These are phyloP conservation scores for Corythornis vintsioides DNA, from an alignment of 2,113 vertebrate genomes.

Conservation along the genomic window DNA sequence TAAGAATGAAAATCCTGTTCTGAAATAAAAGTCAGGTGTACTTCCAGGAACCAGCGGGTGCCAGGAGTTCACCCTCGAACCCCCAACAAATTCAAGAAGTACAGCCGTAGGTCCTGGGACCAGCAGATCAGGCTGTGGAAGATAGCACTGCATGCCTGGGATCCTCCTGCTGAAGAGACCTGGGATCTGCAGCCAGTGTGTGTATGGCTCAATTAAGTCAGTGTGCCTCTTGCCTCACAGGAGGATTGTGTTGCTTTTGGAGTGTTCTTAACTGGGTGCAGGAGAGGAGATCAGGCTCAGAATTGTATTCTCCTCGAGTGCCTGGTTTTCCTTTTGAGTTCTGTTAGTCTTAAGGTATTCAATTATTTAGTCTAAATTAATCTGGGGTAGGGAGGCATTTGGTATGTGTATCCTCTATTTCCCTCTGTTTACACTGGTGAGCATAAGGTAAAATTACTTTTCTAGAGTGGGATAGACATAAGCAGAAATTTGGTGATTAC, in stretches of 20 bases:
- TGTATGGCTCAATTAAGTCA: constrained; percentile 28
- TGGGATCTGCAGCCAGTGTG: constrained; percentile 84
- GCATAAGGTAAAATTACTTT: not conserved
- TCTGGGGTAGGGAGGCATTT: not conserved
- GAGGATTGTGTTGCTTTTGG: not conserved
- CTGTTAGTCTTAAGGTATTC: not conserved
- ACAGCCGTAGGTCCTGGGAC: constrained; percentile 97
- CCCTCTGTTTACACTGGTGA: not conserved
- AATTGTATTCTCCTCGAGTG: not conserved
- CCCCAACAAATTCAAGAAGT: constrained; percentile 97
- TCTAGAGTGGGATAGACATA: not conserved
- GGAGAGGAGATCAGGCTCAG: not conserved
- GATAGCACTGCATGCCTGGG: constrained; percentile 94
- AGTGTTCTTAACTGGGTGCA: not conserved
- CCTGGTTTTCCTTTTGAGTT: not conserved
- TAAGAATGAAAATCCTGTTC: not conserved
- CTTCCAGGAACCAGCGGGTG: constrained; percentile 84
- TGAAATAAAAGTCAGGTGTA: not conserved
- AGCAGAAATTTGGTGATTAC: not conserved
- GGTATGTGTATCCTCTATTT: not conserved
- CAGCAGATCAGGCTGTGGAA: constrained; percentile 97
- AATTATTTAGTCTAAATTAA: not conserved
- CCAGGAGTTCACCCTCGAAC: constrained; percentile 91
- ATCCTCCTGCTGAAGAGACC: constrained; percentile 82
- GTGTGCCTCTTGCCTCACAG: not conserved